A percentile compares a stretch with the other conserved stretches of the same genome.
Conservation (phyloP, 2,797 vertebrate species). For the Perodicticus potto region DNA sequence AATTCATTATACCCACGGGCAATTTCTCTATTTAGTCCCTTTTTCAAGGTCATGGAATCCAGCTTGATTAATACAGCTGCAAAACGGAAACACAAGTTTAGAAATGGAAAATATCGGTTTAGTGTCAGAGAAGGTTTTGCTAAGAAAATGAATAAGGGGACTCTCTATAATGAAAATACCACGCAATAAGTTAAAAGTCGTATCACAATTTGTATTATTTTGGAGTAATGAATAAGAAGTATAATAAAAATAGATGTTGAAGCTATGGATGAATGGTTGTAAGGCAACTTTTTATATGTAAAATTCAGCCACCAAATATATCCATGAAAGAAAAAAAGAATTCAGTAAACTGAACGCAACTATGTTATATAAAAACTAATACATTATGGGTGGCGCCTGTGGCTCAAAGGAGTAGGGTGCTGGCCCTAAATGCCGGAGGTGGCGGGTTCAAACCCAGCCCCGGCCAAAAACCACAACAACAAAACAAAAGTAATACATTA, state of each 20-base stretch:
- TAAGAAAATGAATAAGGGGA: conserved; percentile 31
- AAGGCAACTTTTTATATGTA: conserved; percentile 38
- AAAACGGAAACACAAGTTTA: conserved; percentile 38
- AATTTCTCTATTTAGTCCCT: conserved; percentile 28
- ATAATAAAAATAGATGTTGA: neutral
- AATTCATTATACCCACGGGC: conserved; percentile 22
- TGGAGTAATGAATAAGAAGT: neutral
- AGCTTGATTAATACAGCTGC: conserved; percentile 59
- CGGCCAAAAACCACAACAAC: no score
- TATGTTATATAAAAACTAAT: conserved; percentile 6
- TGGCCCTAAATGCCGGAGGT: no score
- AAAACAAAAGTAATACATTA: neutral
- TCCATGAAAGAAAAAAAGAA: conserved; percentile 10
- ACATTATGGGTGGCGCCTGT: neutral
- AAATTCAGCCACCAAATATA: conserved; percentile 1
- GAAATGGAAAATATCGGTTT: conserved; percentile 38
- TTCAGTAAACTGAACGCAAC: neutral
- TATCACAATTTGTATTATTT: conserved; percentile 59
- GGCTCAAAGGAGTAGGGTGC: no score
- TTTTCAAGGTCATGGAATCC: conserved; percentile 59
- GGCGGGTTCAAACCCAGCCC: no score
- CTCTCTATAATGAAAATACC: neutral
- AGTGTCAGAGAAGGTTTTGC: neutral
- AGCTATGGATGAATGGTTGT: conserved; percentile 40
- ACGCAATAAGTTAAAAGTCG: neutral